These are phyloP conservation scores for Connochaetes taurinus DNA, from an alignment of 2,113 vertebrate species.

Conservation along the genomic window DNA sequence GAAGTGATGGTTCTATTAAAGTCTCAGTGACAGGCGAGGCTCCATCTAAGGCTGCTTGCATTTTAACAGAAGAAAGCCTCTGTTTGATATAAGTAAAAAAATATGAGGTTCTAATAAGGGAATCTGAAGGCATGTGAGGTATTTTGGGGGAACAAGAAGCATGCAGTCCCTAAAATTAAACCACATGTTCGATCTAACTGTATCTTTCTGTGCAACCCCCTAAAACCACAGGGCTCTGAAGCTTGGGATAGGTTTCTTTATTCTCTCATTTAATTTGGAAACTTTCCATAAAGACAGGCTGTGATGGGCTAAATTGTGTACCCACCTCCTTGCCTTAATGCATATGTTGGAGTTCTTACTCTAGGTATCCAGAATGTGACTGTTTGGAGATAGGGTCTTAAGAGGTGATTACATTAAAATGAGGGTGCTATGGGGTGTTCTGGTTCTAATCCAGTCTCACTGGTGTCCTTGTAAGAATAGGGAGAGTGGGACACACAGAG, in stretches of 20 bases:
- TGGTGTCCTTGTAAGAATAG: not conserved
- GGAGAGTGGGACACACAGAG: not conserved
- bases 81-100: not conserved
- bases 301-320: not conserved
- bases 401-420: not conserved
- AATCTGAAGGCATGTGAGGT: not conserved
- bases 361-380: not conserved
- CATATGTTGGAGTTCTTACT: not conserved
- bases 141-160: conserved; percentile 7
- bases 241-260: not conserved
- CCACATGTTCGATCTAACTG: not conserved
- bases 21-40: not conserved
- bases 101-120: not conserved
- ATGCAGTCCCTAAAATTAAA: conserved; percentile 32
- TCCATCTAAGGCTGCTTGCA: not conserved
- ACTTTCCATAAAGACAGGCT: not conserved
- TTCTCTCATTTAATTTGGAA: not conserved
- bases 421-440: not conserved
- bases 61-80: conserved; percentile 5
- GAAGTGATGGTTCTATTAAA: not conserved
- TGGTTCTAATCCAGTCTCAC: not conserved
- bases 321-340: not conserved
- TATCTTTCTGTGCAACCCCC: not conserved
- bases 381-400: not conserved
- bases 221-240: not conserved